Conservation (phyloP, 2,888 invertebrate genomes). For the Nyleta sp. region DNA sequence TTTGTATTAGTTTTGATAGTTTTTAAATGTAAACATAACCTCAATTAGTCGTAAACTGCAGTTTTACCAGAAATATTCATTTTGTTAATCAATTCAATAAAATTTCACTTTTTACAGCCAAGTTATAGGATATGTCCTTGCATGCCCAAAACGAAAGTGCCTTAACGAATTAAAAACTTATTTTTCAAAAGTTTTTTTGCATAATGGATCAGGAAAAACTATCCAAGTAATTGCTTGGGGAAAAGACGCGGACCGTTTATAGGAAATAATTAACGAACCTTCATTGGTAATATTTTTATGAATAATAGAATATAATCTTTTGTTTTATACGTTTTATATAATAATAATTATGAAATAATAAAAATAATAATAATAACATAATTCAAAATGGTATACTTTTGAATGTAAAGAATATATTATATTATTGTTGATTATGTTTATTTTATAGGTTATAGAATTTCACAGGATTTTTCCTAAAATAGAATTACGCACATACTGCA, state of each 20-base stretch:
- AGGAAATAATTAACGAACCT: not conserved
- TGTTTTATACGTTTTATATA: not conserved
- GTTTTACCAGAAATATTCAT: no score
- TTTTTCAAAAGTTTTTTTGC: not conserved
- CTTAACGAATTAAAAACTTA: not conserved
- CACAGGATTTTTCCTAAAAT: not conserved
- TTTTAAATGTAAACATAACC: no score
- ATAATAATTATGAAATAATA: no score
- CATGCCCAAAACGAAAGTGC: not conserved
- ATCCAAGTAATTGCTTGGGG: conserved; percentile 5
- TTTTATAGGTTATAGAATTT: not conserved
- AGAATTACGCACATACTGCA: not conserved
- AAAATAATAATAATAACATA: not conserved
- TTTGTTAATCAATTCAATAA: no score
- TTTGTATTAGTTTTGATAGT: no score
- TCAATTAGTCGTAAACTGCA: no score
- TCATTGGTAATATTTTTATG: not conserved
- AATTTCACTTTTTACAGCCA: not conserved
- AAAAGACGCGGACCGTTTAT: not conserved
- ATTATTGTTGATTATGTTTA: no score
- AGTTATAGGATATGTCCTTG: not conserved
- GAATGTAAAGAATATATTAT: no score
- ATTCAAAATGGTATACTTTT: no score
- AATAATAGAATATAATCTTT: not conserved
- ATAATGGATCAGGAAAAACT: not conserved